Conservation (phyloP, 2,797 vertebrate genomes). For the Hemitrygon akajei region DNA sequence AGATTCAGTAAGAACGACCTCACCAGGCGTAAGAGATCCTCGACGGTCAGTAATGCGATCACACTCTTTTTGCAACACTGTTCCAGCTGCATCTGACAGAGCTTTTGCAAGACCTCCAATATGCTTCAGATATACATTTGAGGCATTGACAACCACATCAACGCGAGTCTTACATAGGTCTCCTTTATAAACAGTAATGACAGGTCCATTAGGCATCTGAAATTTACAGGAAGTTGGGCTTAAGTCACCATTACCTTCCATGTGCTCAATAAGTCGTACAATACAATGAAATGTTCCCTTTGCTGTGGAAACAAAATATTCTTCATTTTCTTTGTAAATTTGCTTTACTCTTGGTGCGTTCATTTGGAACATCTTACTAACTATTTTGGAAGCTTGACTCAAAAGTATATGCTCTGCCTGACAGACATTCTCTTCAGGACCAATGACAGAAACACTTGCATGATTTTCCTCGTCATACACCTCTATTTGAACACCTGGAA, state of each 20-base stretch:
- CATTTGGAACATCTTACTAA: conserved; percentile 50
- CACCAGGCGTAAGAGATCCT: conserved; percentile 51
- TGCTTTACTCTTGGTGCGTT: conserved; percentile 70
- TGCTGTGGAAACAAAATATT: conserved; percentile 43
- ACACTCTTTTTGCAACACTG: conserved; percentile 60
- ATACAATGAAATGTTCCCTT: conserved; percentile 53
- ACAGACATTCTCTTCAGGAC: conserved; percentile 56
- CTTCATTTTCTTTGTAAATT: conserved; percentile 57
- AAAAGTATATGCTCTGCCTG: conserved; percentile 46
- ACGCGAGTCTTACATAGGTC: conserved; percentile 58
- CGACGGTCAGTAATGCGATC: conserved; percentile 45
- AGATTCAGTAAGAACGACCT: conserved; percentile 47
- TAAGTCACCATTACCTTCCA: conserved; percentile 40
- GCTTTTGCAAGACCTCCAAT: conserved; percentile 59
- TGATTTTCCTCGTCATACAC: conserved; percentile 47
- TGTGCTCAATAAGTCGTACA: conserved; percentile 57
- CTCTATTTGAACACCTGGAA: conserved; percentile 44
- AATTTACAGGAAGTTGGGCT: conserved; percentile 43
- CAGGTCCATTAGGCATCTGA: conserved; percentile 51
- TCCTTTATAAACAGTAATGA: conserved; percentile 56
- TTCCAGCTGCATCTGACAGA: conserved; percentile 63
- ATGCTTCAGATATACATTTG: conserved; percentile 68
- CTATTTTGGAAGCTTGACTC: conserved; percentile 46
- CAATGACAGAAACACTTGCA: conserved; percentile 58
- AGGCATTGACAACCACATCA: conserved; percentile 73